Conservation (phyloP, 2,113 vertebrate genomes). For the Burhinus bistriatus region DNA sequence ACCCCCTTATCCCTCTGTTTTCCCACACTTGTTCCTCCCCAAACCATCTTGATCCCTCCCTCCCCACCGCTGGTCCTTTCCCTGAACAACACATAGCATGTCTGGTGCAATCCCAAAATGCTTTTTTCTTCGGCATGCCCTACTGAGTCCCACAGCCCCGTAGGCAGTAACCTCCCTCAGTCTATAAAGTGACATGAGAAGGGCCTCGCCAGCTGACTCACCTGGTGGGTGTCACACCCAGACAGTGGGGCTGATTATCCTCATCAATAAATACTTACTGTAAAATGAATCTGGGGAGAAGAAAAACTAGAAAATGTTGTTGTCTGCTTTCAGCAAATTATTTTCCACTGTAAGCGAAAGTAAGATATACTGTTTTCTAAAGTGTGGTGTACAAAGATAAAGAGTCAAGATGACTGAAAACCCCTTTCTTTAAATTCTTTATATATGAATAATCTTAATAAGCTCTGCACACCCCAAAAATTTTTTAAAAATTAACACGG, state of each 20-base stretch:
- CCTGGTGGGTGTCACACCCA: background rate
- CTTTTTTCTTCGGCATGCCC: no score
- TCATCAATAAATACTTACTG: background rate
- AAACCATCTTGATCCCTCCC: background rate
- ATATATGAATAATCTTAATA: background rate
- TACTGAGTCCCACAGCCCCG: background rate
- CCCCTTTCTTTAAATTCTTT: background rate
- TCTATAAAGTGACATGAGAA: background rate
- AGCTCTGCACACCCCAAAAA: background rate
- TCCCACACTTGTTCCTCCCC: background rate
- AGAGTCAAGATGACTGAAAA: background rate
- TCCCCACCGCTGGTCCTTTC: background rate
- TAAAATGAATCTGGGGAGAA: background rate
- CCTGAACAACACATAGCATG: background rate
- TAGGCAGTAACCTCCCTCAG: background rate
- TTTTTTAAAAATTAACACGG: background rate
- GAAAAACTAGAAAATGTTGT: background rate
- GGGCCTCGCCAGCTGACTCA: background rate
- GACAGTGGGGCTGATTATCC: background rate
- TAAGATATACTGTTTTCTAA: background rate
- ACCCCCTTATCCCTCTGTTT: background rate
- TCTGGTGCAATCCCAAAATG: background rate
- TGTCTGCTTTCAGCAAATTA: background rate
- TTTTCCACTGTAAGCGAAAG: background rate
- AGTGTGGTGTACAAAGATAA: background rate